Percentiles rank a stretch among this genome's conserved stretches.
Conservation (phyloP, 1,140 invertebrate species). For the Phymastichus coffea region DNA sequence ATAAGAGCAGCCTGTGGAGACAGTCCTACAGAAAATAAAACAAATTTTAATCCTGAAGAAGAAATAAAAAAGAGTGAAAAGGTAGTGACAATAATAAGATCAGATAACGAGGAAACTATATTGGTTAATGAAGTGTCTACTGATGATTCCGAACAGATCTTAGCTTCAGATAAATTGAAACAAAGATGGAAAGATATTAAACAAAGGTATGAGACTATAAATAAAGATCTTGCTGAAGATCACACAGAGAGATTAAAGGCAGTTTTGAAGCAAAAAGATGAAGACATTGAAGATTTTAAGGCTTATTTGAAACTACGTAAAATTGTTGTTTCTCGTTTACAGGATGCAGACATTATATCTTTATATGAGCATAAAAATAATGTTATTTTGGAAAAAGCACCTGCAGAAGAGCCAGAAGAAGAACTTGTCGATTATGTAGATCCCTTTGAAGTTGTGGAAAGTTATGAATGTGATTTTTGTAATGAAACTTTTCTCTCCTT, state of each 20-base stretch:
- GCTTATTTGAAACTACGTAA: slow-evolving; percentile 51
- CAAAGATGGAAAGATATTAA: slow-evolving; percentile 31
- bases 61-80: not conserved
- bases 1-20: not conserved
- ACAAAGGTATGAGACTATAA: slow-evolving; percentile 7
- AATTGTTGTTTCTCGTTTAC: slow-evolving; percentile 47
- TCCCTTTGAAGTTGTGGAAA: slow-evolving; percentile 34
- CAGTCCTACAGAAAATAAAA: not conserved
- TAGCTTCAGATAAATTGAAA: slow-evolving; percentile 11
- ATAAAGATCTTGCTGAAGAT: slow-evolving; percentile 20
- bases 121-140: not conserved
- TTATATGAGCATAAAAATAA: slow-evolving; percentile 44
- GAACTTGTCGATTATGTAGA: not conserved
- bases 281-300: slow-evolving; percentile 44
- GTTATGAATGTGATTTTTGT: slow-evolving; percentile 52
- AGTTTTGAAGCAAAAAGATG: slow-evolving; percentile 28
- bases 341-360: slow-evolving; percentile 47
- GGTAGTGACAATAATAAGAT: not conserved
- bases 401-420: slow-evolving; percentile 14
- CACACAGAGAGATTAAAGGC: slow-evolving; percentile 15
- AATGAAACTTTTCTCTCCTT: slow-evolving; percentile 39
- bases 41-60: not conserved
- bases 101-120: not conserved
- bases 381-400: slow-evolving; percentile 9
- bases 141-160: not conserved